Percentiles rank a stretch among this genome's conserved stretches.
Conservation (phyloP, 2,113 vertebrate species). For the Neofelis nebulosa region DNA sequence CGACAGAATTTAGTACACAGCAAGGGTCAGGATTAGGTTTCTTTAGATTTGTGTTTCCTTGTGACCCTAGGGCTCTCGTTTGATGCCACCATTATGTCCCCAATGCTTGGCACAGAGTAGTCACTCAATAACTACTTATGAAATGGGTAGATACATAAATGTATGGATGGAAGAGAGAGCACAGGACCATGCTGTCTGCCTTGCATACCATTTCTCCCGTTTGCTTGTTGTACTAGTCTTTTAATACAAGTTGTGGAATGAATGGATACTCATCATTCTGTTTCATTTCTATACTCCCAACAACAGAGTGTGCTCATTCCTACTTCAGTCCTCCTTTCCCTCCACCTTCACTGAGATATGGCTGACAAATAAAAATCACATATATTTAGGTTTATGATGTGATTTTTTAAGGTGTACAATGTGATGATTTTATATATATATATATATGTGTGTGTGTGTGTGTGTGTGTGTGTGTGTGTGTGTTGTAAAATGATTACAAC, state of each 20-base stretch:
- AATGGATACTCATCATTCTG: background rate
- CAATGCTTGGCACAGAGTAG: background rate
- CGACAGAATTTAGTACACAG: background rate
- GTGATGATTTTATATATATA: background rate
- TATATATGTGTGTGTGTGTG: background rate
- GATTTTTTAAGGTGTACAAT: background rate
- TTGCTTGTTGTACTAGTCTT: background rate
- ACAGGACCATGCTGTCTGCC: background rate
- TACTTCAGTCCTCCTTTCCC: background rate
- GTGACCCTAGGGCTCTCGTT: background rate
- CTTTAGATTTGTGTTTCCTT: background rate
- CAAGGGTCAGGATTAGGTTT: background rate
- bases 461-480: too few relatives aligned
- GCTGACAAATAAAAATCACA: background rate
- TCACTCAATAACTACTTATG: background rate
- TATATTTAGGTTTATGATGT: background rate
- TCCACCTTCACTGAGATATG: background rate
- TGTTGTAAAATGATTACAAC: background rate
- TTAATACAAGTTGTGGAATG: background rate
- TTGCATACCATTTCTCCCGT: background rate
- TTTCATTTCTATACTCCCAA: background rate
- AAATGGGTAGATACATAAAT: background rate
- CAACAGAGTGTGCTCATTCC: background rate
- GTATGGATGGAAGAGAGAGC: background rate
- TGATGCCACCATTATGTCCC: background rate